phyloP scores from a whole-genome alignment of 2,113 vertebrate species.

The Dipodomys stephensi region DNA sequence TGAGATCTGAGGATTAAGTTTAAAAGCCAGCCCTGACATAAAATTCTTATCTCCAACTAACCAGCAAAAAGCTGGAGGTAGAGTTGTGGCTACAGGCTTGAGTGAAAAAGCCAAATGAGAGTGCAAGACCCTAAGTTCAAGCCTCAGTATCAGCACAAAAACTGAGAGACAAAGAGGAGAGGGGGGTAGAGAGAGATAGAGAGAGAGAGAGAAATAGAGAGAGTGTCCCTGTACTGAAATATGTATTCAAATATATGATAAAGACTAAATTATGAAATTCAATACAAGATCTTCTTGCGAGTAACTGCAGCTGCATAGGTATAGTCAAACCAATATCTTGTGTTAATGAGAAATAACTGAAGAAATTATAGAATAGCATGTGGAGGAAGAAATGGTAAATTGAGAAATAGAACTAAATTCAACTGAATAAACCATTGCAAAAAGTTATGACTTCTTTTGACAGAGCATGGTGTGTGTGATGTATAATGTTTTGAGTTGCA shows the following conservation, averaged over 20 bases:
- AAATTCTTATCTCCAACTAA: too few relatives aligned
- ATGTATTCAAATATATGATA: not conserved
- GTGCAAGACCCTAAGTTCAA: too few relatives aligned
- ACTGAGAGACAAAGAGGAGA: too few relatives aligned
- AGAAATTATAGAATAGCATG: not conserved
- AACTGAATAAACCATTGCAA: not conserved
- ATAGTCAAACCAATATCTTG: not conserved
- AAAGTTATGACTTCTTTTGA: not conserved
- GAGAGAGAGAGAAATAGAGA: too few relatives aligned
- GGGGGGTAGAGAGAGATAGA: too few relatives aligned
- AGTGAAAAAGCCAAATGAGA: too few relatives aligned
- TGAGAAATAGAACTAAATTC: not conserved
- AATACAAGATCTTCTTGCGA: not conserved
- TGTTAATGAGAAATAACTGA: not conserved
- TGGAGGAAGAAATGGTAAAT: not conserved
- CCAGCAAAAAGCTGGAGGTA: too few relatives aligned
- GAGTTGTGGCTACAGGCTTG: too few relatives aligned
- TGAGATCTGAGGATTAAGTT: too few relatives aligned
- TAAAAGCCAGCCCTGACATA: too few relatives aligned
- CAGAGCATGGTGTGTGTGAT: conserved; percentile 2
- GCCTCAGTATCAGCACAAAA: too few relatives aligned
- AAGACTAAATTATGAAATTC: not conserved
- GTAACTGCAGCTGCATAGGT: not conserved
- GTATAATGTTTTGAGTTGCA: not conserved
- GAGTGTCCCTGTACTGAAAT: too few relatives aligned